Conservation (phyloP, 2,797 vertebrate species). For the Protosalanx chinensis region DNA sequence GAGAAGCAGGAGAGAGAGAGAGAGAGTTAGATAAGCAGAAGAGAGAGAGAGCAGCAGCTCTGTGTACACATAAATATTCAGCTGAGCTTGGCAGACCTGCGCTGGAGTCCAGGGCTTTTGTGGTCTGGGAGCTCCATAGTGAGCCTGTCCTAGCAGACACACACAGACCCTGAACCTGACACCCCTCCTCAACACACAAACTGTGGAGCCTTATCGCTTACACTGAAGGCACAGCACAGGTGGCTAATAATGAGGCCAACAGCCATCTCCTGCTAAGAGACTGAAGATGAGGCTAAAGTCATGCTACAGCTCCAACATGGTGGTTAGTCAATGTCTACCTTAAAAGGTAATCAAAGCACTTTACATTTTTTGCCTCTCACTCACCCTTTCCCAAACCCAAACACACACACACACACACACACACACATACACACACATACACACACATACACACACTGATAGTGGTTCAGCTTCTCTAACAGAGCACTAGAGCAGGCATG, state of each 20-base stretch:
- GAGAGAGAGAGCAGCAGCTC: conserved; percentile 4
- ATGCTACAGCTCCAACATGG: too few relatives aligned
- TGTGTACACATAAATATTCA: conserved; percentile 26
- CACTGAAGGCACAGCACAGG: neutral
- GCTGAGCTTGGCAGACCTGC: conserved; percentile 6
- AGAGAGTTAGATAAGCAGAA: conserved; percentile 16
- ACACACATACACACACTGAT: conserved; percentile 22
- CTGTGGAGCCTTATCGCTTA: neutral
- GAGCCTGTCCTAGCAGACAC: neutral
- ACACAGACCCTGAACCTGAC: neutral
- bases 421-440: conserved; percentile 35
- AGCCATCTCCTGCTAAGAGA: too few relatives aligned
- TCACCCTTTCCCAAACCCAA: neutral
- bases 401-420: conserved; percentile 39
- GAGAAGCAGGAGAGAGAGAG: neutral
- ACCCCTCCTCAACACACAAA: neutral
- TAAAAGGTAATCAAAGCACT: too few relatives aligned
- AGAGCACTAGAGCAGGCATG: too few relatives aligned
- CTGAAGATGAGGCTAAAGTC: too few relatives aligned
- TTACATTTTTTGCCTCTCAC: too few relatives aligned
- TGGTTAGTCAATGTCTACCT: too few relatives aligned
- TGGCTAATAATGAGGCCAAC: neutral
- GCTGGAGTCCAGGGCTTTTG: conserved; percentile 21
- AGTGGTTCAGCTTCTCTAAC: conserved; percentile 2
- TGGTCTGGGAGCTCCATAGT: conserved; percentile 5